These are phyloP conservation scores for Anas acuta DNA, from an alignment of 2,797 vertebrate species.

Conservation along the genomic window DNA sequence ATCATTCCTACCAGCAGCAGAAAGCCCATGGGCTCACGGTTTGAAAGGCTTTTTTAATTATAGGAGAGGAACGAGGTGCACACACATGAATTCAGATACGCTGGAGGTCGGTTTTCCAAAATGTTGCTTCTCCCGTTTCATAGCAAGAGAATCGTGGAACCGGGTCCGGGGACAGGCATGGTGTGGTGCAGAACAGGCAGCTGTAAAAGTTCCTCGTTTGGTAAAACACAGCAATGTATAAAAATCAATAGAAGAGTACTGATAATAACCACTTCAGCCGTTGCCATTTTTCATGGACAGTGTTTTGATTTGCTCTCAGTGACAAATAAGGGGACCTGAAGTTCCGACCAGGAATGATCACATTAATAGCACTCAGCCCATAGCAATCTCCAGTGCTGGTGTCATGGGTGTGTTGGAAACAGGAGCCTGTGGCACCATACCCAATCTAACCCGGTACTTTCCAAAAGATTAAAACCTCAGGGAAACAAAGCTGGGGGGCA, in stretches of 20 bases:
- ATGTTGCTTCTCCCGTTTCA: not conserved
- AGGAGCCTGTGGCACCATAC: not conserved
- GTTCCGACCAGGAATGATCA: not conserved
- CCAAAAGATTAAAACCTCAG: not conserved
- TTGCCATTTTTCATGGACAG: not conserved
- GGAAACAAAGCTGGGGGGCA: not conserved
- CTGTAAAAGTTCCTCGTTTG: not conserved
- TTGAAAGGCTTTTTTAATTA: slow-evolving; percentile 11
- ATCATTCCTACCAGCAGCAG: not conserved
- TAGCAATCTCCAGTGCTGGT: not conserved
- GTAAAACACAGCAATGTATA: not conserved
- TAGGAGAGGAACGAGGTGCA: not conserved
- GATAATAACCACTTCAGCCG: not conserved
- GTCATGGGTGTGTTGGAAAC: not conserved
- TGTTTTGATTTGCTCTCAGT: not conserved
- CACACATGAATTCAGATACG: not conserved
- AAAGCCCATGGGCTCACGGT: not conserved
- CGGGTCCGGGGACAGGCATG: not conserved
- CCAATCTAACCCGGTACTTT: not conserved
- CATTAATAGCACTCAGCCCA: not conserved
- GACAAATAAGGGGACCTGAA: not conserved
- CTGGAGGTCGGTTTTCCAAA: not conserved
- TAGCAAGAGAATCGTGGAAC: not conserved
- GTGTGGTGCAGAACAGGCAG: not conserved
- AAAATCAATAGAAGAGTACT: not conserved